Percentiles rank a stretch among this genome's conserved stretches.
These are phyloP conservation scores for Crenuchus spilurus DNA, from an alignment of 2,797 vertebrate genomes.

Conservation along the genomic window DNA sequence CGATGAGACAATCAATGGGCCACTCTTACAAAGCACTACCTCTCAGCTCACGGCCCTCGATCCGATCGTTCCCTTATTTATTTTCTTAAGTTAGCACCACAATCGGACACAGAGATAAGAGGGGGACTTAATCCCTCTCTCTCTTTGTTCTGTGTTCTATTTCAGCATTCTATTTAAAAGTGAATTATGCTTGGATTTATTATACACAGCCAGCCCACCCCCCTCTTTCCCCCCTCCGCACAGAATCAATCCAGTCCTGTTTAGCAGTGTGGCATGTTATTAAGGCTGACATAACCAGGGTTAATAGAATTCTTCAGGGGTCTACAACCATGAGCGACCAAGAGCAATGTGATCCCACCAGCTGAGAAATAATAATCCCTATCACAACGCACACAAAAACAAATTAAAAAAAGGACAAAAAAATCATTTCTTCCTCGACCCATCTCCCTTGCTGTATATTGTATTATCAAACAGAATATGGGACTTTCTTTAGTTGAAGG, in stretches of 20 bases:
- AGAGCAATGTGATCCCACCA: conserved; percentile 65
- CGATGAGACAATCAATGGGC: conserved; percentile 61
- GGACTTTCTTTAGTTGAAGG: conserved; percentile 18
- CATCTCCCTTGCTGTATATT: conserved; percentile 24
- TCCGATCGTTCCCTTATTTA: conserved; percentile 52
- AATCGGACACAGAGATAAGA: conserved; percentile 40
- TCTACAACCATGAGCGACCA: conserved; percentile 65
- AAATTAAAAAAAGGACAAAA: conserved; percentile 54
- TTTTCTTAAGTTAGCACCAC: conserved; percentile 46
- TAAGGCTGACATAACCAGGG: conserved; percentile 73
- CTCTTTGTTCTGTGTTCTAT: conserved; percentile 53
- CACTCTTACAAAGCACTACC: conserved; percentile 55
- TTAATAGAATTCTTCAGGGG: conserved; percentile 77
- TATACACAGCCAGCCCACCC: conserved; percentile 48
- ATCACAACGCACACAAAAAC: conserved; percentile 55
- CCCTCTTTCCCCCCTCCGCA: conserved; percentile 36
- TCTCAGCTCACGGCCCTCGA: conserved; percentile 31
- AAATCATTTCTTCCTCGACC: conserved; percentile 40
- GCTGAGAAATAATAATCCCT: conserved; percentile 69
- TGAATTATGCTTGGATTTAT: conserved; percentile 68
- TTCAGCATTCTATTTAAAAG: conserved; percentile 59
- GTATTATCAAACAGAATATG: conserved; percentile 56
- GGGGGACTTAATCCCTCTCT: conserved; percentile 50
- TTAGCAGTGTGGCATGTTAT: conserved; percentile 72
- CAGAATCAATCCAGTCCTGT: conserved; percentile 62